A percentile compares a stretch with the other conserved stretches of the same genome.
phyloP scores from a whole-genome alignment of 2,888 invertebrate genomes.

The Eucera pruinosa region DNA sequence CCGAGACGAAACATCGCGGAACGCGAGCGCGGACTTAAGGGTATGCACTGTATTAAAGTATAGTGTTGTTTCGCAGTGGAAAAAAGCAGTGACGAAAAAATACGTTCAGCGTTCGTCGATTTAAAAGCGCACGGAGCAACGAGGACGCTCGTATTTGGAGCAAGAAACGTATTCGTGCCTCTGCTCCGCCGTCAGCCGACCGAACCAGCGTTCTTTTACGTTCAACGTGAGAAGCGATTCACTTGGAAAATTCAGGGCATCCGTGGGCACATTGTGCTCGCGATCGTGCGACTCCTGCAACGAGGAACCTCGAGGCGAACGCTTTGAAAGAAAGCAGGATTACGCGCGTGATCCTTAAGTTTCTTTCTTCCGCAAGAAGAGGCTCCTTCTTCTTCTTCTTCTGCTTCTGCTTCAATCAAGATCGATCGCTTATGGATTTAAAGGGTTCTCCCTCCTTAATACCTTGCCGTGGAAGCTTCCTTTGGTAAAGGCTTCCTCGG shows the following conservation, averaged over 20 bases:
- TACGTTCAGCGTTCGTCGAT: neutral
- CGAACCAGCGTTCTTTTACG: slow-evolving; percentile 26
- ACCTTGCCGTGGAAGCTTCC: neutral
- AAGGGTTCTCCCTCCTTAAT: neutral
- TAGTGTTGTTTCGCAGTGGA: neutral
- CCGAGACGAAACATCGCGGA: neutral
- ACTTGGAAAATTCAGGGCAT: slow-evolving; percentile 36
- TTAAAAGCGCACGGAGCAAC: neutral
- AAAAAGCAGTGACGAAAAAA: slow-evolving; percentile 14
- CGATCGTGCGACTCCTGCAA: slow-evolving; percentile 27
- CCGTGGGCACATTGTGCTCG: slow-evolving; percentile 9
- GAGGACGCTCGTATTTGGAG: slow-evolving; percentile 22
- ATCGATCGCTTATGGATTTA: neutral
- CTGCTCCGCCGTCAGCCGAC: neutral
- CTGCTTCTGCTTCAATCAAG: neutral
- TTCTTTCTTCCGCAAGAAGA: neutral
- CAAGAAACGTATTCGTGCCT: slow-evolving; percentile 4
- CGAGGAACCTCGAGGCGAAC: slow-evolving; percentile 6
- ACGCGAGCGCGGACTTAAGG: too few relatives aligned
- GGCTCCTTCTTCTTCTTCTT: too few relatives aligned
- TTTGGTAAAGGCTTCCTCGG: neutral
- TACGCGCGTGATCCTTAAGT: neutral
- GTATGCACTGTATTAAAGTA: too few relatives aligned
- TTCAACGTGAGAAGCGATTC: slow-evolving; percentile 43
- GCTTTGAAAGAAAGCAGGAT: neutral